Percentiles rank a stretch among this genome's conserved stretches.
phyloP scores from a whole-genome alignment of 1,140 invertebrate genomes.

The Meloidogyne chitwoodi region DNA sequence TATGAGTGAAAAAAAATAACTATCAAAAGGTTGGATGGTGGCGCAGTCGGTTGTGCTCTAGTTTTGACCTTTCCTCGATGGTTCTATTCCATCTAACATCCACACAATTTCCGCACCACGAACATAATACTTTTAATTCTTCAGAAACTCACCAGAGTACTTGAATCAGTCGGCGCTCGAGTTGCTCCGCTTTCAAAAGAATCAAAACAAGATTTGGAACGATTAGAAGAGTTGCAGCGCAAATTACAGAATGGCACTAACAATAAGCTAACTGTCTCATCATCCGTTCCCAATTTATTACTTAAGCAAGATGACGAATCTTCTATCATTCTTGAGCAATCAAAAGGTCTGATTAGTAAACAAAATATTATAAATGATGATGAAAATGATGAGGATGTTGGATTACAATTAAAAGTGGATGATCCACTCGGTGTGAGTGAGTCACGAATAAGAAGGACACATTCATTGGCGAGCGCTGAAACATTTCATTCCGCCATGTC shows the following conservation, averaged over 20 bases:
- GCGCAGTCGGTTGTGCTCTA: too few species aligned
- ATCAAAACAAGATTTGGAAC: constrained; percentile 15
- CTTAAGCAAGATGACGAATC: background rate
- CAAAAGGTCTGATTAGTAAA: background rate
- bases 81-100: too few species aligned
- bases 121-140: background rate
- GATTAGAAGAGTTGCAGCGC: background rate
- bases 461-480: background rate
- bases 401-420: background rate
- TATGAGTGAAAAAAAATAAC: too few species aligned
- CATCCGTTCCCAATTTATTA: background rate
- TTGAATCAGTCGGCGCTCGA: constrained; percentile 53
- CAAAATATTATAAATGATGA: background rate
- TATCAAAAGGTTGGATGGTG: too few species aligned
- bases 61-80: too few species aligned
- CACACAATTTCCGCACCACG: too few species aligned
- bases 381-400: background rate
- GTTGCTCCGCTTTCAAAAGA: constrained; percentile 40
- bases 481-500: constrained; percentile 1
- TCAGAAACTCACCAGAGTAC: constrained; percentile 49
- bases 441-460: background rate
- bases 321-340: background rate
- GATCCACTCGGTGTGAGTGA: background rate
- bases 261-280: background rate
- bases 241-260: background rate